These are phyloP conservation scores for Corythornis madagascariensis DNA, from an alignment of 2,113 vertebrate species.

Conservation along the genomic window DNA sequence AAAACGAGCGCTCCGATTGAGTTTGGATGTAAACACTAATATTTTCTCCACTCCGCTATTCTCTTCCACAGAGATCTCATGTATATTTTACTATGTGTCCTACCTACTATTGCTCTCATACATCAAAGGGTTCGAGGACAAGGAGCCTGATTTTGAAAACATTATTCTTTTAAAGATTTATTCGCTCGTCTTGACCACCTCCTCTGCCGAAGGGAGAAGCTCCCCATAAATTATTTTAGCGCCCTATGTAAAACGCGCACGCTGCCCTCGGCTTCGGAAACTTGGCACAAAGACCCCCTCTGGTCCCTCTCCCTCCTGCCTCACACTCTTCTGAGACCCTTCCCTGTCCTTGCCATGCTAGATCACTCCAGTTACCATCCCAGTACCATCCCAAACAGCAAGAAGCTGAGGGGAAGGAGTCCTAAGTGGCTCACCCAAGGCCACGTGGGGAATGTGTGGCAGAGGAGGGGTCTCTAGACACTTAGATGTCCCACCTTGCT, in stretches of 20 bases:
- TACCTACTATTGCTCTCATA: slow-evolving; percentile 80
- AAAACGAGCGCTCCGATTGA: slow-evolving; percentile 78
- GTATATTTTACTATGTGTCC: slow-evolving; percentile 81
- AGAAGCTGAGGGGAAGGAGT: rapidly evolving
- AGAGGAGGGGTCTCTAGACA: neutral
- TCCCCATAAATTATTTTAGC: slow-evolving; percentile 75
- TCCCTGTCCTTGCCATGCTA: neutral
- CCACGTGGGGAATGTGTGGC: rapidly evolving
- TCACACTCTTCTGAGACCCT: rapidly evolving
- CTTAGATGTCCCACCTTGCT: no score
- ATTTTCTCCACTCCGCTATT: slow-evolving; percentile 72
- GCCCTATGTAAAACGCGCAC: slow-evolving; percentile 15
- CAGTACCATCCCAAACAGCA: neutral
- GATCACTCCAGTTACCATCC: neutral
- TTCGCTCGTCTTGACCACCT: slow-evolving; percentile 78
- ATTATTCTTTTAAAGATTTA: slow-evolving; percentile 86
- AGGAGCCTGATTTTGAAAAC: slow-evolving; percentile 82
- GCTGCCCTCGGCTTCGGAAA: neutral
- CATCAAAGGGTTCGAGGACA: slow-evolving; percentile 81
- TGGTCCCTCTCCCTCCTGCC: neutral
- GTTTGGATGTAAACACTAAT: slow-evolving; percentile 82
- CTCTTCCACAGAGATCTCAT: slow-evolving; percentile 75
- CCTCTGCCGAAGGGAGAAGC: slow-evolving; percentile 62
- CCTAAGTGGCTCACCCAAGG: neutral
- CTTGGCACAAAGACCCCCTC: neutral